Evolutionary conservation across 2,797 vertebrate genomes (phyloP), one percentile per base, ranked within the genome.

Genomic region (Lerista edwardsae): DNA sequence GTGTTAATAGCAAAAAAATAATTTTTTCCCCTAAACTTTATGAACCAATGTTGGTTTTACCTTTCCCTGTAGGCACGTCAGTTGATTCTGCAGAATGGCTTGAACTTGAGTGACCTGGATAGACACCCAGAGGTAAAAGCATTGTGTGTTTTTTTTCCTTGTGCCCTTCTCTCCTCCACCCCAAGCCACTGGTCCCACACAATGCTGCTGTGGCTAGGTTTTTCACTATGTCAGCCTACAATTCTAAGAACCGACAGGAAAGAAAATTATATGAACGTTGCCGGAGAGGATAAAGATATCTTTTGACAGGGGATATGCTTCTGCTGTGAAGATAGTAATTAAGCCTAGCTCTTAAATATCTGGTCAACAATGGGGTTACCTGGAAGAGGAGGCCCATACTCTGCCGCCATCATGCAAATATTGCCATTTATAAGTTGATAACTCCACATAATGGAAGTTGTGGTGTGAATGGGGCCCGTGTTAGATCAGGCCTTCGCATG

Each of bases 21-120:
- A 4, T 29, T 39, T 67, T 44, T 4, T 44, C 1, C n/a, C 31
- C 17, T 41, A 2, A 2, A 72, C 2, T 10, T 31, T 39, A 6
- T 51, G 12, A 80, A 92, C 85, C 39, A 74, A 2, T 85, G n/a
- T 91, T 91, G 80, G 59, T 85, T 87, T 25, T 89, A 44, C 81
- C 87, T 85, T 89, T 87, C 61, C 79, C 83, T 82, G 0, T 94
- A 99, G 99, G 98, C 99, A 31, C 98, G 98, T 39, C 99, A 99
- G 95, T 96, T 99, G 93, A 99, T 99, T 84, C 94, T 99, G 89
- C 96, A 99, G 93, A 96, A 98, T 0, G 96, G 97, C 77, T 96
- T 99, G 90, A 95, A 94, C 0, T 96, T 99, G 77, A 98, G 98
- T 36, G 98, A 99, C 91, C 96, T 99, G 95, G 99, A 99, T 93